Conservation (phyloP, 1,140 invertebrate genomes). For the Dolichoris vasculosae region DNA sequence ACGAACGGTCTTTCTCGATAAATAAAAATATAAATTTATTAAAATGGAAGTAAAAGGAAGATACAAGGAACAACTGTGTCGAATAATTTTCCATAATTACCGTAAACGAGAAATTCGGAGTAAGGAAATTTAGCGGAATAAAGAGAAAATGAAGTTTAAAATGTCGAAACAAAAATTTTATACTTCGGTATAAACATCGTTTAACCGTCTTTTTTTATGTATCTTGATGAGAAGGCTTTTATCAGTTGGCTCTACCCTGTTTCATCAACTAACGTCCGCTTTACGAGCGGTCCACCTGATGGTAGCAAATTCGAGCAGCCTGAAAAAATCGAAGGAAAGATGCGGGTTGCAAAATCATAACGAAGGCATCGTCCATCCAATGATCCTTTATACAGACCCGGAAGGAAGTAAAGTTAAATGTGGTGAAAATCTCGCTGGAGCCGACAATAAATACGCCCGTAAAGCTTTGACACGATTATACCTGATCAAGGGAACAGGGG, state of each 20-base stretch:
- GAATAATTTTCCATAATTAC: no score
- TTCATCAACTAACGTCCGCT: neutral
- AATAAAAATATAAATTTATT: no score
- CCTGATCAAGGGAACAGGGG: slow-evolving; percentile 39
- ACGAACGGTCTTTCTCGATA: no score
- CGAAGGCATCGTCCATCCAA: neutral
- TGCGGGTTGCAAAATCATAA: neutral
- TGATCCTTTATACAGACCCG: neutral
- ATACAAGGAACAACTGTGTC: no score
- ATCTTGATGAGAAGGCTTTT: neutral
- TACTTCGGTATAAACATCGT: neutral
- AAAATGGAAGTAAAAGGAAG: no score
- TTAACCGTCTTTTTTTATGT: neutral
- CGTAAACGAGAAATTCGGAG: neutral
- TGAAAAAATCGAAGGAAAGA: neutral
- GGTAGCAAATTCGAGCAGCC: neutral
- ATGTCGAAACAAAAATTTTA: neutral
- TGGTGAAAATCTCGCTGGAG: slow-evolving; percentile 59
- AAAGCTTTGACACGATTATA: slow-evolving; percentile 60
- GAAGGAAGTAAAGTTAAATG: slow-evolving; percentile 60
- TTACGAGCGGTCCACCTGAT: neutral
- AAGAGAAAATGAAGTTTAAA: no score
- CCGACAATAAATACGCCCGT: slow-evolving; percentile 58
- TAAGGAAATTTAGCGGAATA: neutral
- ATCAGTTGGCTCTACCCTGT: neutral